Percentiles rank a stretch among this genome's conserved stretches.
phyloP scores from a whole-genome alignment of 2,113 vertebrate genomes.

The Vireo altiloquus region DNA sequence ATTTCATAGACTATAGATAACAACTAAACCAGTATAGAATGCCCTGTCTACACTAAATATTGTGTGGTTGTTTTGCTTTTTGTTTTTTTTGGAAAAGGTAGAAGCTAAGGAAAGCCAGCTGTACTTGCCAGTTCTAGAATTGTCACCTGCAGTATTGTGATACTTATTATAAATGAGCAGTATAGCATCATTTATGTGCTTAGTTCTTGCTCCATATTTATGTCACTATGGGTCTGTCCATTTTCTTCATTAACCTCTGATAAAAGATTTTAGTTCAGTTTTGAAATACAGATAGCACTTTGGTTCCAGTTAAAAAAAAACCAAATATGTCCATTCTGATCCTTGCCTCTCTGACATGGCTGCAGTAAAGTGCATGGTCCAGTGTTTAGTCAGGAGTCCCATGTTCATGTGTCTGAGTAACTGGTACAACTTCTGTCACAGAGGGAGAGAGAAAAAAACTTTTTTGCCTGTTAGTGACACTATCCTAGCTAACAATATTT shows the following conservation, averaged over 20 bases:
- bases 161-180: neutral
- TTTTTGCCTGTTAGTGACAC: neutral
- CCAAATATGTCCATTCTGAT: neutral
- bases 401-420: rapidly evolving
- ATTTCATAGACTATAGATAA: neutral
- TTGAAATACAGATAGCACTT: neutral
- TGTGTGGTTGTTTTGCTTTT: neutral
- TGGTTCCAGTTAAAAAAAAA: neutral
- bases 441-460: rapidly evolving
- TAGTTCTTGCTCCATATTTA: neutral
- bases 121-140: neutral
- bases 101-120: neutral
- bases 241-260: neutral
- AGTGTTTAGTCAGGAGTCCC: neutral
- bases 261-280: neutral
- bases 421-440: neutral
- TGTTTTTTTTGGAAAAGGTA: neutral
- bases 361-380: rapidly evolving
- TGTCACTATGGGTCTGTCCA: neutral
- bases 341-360: neutral
- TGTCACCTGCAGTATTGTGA: neutral
- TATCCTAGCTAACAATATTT: neutral
- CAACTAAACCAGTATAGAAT: neutral
- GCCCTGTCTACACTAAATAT: neutral
- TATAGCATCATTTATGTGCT: neutral